Conservation (phyloP, 2,888 invertebrate genomes). For the Camponotus fellah region DNA sequence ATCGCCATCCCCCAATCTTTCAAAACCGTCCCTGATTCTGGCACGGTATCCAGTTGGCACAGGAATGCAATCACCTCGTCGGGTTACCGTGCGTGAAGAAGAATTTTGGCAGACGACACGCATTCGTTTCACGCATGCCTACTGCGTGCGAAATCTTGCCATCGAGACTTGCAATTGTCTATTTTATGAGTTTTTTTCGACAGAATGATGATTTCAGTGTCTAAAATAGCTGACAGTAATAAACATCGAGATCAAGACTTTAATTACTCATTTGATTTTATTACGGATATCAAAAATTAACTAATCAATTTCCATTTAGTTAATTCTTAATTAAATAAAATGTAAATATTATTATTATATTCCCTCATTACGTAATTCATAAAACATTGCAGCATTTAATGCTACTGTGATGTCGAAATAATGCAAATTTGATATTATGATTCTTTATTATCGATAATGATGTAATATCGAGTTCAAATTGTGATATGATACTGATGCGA, state of each 20-base stretch:
- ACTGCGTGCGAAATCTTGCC: slow-evolving; percentile 3
- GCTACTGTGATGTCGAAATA: neutral
- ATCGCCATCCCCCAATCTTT: slow-evolving; percentile 42
- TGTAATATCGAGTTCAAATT: neutral
- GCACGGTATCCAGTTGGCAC: slow-evolving; percentile 81
- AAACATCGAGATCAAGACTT: neutral
- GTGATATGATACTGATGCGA: slow-evolving; percentile 27
- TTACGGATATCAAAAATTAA: neutral
- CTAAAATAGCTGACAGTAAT: neutral
- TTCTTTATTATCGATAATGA: neutral
- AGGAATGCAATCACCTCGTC: slow-evolving; percentile 78
- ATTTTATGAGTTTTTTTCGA: slow-evolving; percentile 2
- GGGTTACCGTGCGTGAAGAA: slow-evolving; percentile 79
- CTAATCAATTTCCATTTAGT: neutral
- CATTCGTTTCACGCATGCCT: slow-evolving; percentile 72
- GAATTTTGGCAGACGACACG: slow-evolving; percentile 76
- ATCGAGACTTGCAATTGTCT: slow-evolving; percentile 29
- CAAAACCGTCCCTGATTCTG: slow-evolving; percentile 74
- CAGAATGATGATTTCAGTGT: neutral
- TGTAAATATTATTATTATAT: neutral
- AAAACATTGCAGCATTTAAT: neutral
- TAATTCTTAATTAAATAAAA: neutral
- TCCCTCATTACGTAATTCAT: neutral
- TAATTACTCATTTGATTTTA: neutral
- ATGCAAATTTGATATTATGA: neutral